These are phyloP conservation scores for Latrodectus geometricus DNA, from an alignment of 1,140 invertebrate species.

Conservation along the genomic window DNA sequence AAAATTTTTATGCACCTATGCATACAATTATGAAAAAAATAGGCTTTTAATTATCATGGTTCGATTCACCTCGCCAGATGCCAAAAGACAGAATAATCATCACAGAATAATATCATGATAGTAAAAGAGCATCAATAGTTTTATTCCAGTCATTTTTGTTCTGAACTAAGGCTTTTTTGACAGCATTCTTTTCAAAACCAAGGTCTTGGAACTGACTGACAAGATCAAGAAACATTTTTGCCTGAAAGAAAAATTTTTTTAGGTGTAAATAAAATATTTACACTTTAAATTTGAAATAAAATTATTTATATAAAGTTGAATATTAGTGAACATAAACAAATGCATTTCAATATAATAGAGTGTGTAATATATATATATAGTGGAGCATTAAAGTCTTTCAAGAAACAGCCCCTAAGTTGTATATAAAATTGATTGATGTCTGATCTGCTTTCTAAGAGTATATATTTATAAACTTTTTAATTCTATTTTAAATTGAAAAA, in stretches of 20 bases:
- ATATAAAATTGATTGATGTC: no score
- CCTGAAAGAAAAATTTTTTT: constrained; percentile 64
- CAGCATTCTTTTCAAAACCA: constrained; percentile 82
- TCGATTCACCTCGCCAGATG: not conserved
- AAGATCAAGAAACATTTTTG: constrained; percentile 72
- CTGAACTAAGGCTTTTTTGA: constrained; percentile 79
- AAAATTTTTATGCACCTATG: constrained; percentile 17
- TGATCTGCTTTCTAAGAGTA: no score
- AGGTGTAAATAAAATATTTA: not conserved
- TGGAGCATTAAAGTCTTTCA: no score
- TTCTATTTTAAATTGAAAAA: no score
- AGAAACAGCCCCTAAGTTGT: no score
- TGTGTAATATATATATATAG: no score
- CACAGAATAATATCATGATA: constrained; percentile 38
- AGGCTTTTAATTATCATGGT: constrained; percentile 13
- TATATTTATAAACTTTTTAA: no score
- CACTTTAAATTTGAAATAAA: not conserved
- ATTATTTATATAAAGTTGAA: no score
- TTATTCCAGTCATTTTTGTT: constrained; percentile 86
- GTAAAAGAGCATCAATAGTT: constrained; percentile 76
- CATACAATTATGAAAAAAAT: constrained; percentile 37
- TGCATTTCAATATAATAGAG: no score
- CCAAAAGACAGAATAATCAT: not conserved
- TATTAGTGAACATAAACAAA: no score
- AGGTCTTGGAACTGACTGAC: constrained; percentile 81